These are phyloP conservation scores for Paramormyrops kingsleyae DNA, from an alignment of 2,113 vertebrate species.

Conservation along the genomic window DNA sequence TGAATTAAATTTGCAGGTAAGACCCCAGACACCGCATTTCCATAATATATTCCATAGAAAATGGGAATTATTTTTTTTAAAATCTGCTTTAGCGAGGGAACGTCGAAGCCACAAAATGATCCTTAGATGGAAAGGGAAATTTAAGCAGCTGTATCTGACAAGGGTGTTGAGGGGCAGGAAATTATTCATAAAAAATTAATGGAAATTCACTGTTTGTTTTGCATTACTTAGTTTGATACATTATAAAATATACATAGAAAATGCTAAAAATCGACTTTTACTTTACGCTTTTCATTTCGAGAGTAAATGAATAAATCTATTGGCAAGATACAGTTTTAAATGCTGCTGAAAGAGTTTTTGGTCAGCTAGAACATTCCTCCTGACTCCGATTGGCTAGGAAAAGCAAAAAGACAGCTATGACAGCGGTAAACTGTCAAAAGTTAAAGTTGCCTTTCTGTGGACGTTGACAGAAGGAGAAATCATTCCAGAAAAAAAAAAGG, in stretches of 20 bases:
- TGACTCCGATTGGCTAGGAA: not conserved
- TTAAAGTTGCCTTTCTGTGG: not conserved
- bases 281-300: not conserved
- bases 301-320: not conserved
- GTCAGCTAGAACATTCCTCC: not conserved
- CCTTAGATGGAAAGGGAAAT: not conserved
- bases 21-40: not conserved
- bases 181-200: not conserved
- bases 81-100: not conserved
- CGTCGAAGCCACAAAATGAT: not conserved
- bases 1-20: not conserved
- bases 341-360: not conserved
- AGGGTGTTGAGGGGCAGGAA: not conserved
- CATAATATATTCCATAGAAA: not conserved
- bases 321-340: not conserved
- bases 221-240: not conserved
- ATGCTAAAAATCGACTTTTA: not conserved
- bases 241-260: not conserved
- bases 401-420: not conserved
- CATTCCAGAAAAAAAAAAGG: not conserved
- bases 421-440: not conserved
- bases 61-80: not conserved
- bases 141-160: not conserved
- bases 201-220: not conserved
- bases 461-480: not conserved